Conservation (phyloP, 1,140 invertebrate species). For the Bombyx mandarina region DNA sequence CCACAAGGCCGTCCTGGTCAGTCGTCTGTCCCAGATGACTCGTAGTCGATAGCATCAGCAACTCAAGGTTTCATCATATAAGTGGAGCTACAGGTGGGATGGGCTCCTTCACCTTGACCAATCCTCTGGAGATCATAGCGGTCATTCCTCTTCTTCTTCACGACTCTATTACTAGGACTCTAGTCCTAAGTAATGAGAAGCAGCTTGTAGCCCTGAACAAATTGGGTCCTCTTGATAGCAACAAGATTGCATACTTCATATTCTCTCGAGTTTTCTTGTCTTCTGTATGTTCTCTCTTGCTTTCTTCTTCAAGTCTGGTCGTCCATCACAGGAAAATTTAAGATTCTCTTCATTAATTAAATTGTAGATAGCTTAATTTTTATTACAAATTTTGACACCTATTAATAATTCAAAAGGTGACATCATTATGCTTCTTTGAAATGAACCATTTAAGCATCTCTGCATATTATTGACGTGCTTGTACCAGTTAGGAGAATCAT, state of each 20-base stretch:
- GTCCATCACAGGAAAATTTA: conserved; percentile 25
- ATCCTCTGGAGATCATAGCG: conserved; percentile 28
- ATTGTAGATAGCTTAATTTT: too few species aligned
- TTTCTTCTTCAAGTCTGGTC: conserved; percentile 6
- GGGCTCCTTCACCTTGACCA: conserved; percentile 14
- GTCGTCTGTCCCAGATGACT: conserved; percentile 11
- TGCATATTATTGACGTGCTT: too few species aligned
- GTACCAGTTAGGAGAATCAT: too few species aligned
- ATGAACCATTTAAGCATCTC: too few species aligned
- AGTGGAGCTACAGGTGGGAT: conserved; percentile 7
- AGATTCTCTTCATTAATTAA: too few species aligned
- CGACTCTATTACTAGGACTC: conserved; percentile 14
- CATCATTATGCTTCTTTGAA: too few species aligned
- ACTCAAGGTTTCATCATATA: conserved; percentile 13
- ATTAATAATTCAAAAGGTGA: too few species aligned
- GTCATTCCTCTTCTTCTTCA: conserved; percentile 26
- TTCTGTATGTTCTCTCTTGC: conserved; percentile 5
- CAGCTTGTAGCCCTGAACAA: conserved; percentile 21
- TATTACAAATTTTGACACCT: too few species aligned
- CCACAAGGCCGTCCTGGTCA: conserved; percentile 10
- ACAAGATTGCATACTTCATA: conserved; percentile 4
- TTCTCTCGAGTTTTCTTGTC: not conserved
- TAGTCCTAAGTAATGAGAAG: not conserved
- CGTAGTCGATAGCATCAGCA: not conserved
- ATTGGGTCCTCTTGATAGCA: conserved; percentile 8